These are phyloP conservation scores for Scrobipalpa costella DNA, from an alignment of 2,888 invertebrate genomes.

Conservation along the genomic window DNA sequence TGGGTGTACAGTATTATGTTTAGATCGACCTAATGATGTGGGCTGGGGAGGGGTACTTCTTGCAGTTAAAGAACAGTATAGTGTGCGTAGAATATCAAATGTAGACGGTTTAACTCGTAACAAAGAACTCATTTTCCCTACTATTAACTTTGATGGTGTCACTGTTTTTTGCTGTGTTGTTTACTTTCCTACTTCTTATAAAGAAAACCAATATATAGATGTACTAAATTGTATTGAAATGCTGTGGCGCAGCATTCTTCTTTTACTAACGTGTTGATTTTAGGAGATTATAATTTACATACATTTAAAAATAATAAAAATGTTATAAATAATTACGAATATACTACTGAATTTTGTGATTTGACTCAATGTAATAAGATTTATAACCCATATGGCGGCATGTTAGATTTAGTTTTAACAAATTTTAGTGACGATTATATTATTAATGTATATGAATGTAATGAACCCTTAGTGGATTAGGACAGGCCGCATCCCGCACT, in stretches of 20 bases:
- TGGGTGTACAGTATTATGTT: constrained; percentile 17
- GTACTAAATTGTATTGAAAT: constrained; percentile 13
- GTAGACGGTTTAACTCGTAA: not conserved
- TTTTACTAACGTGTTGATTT: not conserved
- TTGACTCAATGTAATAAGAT: not conserved
- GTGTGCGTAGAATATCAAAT: not conserved
- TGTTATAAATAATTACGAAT: not conserved
- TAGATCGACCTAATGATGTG: constrained; percentile 21
- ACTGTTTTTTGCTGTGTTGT: constrained; percentile 14
- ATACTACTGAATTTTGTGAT: not conserved
- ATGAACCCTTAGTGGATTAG: too few species aligned
- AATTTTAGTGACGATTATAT: constrained; percentile 1
- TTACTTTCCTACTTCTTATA: constrained; percentile 1
- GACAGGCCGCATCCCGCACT: constrained; percentile 12
- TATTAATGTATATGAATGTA: not conserved
- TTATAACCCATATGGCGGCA: constrained; percentile 1
- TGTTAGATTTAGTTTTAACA: constrained; percentile 2
- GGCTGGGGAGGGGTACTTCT: constrained; percentile 27
- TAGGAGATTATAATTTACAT: constrained; percentile 5
- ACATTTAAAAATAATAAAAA: not conserved
- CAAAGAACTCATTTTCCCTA: constrained; percentile 13
- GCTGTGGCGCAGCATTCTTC: not conserved
- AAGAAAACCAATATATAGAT: not conserved
- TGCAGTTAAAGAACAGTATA: constrained; percentile 13
- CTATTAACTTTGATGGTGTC: not conserved